These are phyloP conservation scores for Perccottus glenii DNA, from an alignment of 2,113 vertebrate genomes.

Conservation along the genomic window DNA sequence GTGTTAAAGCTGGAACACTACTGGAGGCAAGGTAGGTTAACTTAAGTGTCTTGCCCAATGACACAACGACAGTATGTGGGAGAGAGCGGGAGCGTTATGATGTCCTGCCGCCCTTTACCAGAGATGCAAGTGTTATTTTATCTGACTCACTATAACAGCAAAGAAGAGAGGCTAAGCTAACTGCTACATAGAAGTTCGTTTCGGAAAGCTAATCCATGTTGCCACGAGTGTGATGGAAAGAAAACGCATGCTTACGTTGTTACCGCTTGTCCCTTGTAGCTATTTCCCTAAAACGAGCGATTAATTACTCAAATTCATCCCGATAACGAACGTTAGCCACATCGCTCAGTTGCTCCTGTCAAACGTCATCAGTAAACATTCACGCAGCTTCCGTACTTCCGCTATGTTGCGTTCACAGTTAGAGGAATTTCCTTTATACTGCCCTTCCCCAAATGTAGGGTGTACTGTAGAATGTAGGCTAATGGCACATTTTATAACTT, in stretches of 20 bases:
- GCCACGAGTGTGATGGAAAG: not conserved
- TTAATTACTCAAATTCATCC: constrained; percentile 31
- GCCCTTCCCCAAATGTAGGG: not conserved
- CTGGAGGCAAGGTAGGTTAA: too few relatives aligned
- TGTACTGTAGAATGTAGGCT: too few relatives aligned
- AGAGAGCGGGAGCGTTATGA: too few relatives aligned
- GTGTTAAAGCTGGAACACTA: too few relatives aligned
- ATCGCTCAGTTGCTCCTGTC: constrained; percentile 21
- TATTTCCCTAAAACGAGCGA: constrained; percentile 2
- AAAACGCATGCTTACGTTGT: constrained; percentile 35
- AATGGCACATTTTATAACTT: too few relatives aligned
- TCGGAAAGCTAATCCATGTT: not conserved
- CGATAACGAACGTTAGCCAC: constrained; percentile 49
- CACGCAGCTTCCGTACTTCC: constrained; percentile 67
- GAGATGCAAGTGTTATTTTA: constrained; percentile 16
- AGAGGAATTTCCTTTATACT: constrained; percentile 18
- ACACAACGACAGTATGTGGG: too few relatives aligned
- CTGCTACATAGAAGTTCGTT: constrained; percentile 34
- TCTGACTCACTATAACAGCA: constrained; percentile 36
- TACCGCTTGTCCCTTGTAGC: constrained; percentile 1
- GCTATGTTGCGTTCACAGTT: constrained; percentile 24
- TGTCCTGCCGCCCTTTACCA: too few relatives aligned
- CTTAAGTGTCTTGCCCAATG: too few relatives aligned
- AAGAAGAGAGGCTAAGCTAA: constrained; percentile 62
- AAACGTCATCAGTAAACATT: constrained; percentile 74